Conservation (phyloP, 2,888 invertebrate species). For the Nematopogon swammerdamellus region DNA sequence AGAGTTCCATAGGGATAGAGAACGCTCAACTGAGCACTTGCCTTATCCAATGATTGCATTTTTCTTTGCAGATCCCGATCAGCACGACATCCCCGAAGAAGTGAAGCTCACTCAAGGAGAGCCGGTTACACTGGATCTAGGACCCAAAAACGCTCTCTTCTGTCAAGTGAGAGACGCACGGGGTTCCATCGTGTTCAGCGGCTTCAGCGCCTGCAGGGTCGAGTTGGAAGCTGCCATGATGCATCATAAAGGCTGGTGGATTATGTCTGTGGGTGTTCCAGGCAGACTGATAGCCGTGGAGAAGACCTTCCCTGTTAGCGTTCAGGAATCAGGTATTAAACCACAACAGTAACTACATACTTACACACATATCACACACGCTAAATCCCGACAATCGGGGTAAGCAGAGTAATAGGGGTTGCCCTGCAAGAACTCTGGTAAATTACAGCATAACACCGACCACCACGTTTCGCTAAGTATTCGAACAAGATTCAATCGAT, state of each 20-base stretch:
- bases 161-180: slow-evolving; percentile 24
- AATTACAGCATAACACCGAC: too few species aligned
- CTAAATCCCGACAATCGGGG: too few species aligned
- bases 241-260: slow-evolving; percentile 30
- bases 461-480: too few species aligned
- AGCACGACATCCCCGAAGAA: background rate
- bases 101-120: slow-evolving; percentile 14
- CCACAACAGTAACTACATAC: too few species aligned
- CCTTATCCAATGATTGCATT: too few species aligned
- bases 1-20: too few species aligned
- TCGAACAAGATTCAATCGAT: too few species aligned
- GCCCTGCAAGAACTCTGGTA: too few species aligned
- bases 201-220: slow-evolving; percentile 31
- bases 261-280: slow-evolving; percentile 19
- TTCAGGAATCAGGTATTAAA: slow-evolving; percentile 21
- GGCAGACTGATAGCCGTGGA: slow-evolving; percentile 23
- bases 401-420: too few species aligned
- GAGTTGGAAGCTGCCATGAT: slow-evolving; percentile 19
- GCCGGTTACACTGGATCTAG: slow-evolving; percentile 19
- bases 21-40: too few species aligned
- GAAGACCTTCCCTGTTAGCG: slow-evolving; percentile 17
- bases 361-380: too few species aligned
- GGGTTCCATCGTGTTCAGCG: slow-evolving; percentile 20
- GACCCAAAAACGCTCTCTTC: slow-evolving; percentile 29
- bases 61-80: background rate